Evolutionary conservation across 35 echinoderm and acorn worm genomes (phyloP).

Genomic region (Nesometra sesokonis): DNA sequence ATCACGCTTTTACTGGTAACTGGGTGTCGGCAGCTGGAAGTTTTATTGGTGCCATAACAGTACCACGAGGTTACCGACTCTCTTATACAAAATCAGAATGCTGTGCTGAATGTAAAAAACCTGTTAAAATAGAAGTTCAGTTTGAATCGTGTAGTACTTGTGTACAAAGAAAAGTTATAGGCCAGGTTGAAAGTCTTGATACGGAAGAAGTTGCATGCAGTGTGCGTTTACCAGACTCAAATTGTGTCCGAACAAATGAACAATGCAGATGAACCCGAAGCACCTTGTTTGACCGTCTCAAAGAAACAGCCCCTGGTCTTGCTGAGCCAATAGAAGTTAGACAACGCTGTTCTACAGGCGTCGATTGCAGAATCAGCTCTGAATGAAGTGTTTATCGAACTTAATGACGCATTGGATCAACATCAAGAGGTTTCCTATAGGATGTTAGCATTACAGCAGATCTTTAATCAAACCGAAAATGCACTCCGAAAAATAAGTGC

Average conservation of each 20-base stretch:
- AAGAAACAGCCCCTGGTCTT: no score
- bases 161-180: not conserved
- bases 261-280: not conserved
- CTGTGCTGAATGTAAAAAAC: not conserved
- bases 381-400: not conserved
- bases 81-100: not conserved
- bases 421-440: not conserved
- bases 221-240: not conserved
- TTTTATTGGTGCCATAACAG: no score
- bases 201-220: not conserved
- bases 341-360: not conserved
- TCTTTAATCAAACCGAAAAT: not conserved
- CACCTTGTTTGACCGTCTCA: not conserved
- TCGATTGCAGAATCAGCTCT: not conserved
- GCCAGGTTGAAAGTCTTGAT: not conserved
- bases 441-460: not conserved
- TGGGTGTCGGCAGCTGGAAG: not conserved
- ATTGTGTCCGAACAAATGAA: not conserved
- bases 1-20: not conserved
- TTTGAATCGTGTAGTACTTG: not conserved
- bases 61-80: not conserved
- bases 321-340: no score
- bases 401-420: not conserved
- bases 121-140: not conserved
- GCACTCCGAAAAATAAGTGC: not conserved